phyloP scores from a whole-genome alignment of 2,113 vertebrate genomes.

The Ciconia stormi region DNA sequence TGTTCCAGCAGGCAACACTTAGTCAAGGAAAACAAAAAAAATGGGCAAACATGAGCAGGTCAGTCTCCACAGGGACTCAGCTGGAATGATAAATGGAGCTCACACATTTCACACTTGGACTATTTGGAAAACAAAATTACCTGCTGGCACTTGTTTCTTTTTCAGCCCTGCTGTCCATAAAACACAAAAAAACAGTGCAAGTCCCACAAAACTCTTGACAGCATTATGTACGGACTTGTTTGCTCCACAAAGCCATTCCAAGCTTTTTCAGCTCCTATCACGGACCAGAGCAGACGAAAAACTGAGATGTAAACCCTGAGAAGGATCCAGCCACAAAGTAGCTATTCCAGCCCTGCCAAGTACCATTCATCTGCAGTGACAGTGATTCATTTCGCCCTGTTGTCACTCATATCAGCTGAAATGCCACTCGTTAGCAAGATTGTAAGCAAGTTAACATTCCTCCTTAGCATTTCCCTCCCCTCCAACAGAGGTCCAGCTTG shows the following conservation, averaged over 20 bases:
- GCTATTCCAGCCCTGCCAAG: not conserved
- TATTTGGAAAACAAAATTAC: not conserved
- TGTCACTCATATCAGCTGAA: not conserved
- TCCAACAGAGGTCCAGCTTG: not conserved
- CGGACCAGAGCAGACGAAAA: not conserved
- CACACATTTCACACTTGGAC: not conserved
- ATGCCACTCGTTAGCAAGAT: not conserved
- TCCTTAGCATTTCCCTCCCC: not conserved
- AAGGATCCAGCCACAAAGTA: not conserved
- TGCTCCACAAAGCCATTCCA: not conserved
- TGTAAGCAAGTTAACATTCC: not conserved
- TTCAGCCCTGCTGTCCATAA: not conserved
- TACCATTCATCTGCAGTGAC: not conserved
- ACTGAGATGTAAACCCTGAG: not conserved
- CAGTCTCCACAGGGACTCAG: not conserved
- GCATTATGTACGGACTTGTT: fast-evolving
- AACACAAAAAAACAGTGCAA: not conserved
- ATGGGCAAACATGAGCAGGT: not conserved
- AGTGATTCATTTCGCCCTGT: not conserved
- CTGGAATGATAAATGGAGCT: constrained; percentile 24
- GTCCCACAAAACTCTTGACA: not conserved
- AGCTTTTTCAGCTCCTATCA: not conserved
- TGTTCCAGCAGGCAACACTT: constrained; percentile 25
- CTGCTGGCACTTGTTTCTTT: not conserved
- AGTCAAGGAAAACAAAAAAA: constrained; percentile 1